These are phyloP conservation scores for Drosophila atroscutellata DNA, from an alignment of 2,888 invertebrate species.

Conservation along the genomic window DNA sequence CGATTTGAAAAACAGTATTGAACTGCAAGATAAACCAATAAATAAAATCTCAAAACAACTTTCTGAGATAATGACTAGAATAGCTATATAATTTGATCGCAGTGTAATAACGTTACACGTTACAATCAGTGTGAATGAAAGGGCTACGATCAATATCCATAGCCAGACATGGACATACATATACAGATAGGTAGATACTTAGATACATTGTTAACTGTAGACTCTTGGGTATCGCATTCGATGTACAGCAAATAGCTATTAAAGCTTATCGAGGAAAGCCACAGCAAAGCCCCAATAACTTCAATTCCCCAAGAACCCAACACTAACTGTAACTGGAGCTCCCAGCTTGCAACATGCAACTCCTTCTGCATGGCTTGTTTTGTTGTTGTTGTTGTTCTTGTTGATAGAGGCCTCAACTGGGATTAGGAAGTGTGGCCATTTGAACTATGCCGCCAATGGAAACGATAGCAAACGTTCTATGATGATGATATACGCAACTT, in stretches of 20 bases:
- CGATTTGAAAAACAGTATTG: background rate
- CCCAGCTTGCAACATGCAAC: conserved; percentile 7
- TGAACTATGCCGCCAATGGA: conserved; percentile 61
- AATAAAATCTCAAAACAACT: background rate
- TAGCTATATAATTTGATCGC: background rate
- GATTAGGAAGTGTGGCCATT: conserved; percentile 81
- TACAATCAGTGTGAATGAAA: conserved; percentile 32
- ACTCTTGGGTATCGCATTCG: conserved; percentile 39
- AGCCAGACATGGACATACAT: background rate
- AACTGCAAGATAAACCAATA: background rate
- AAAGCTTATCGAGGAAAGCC: conserved; percentile 69
- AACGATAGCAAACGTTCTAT: conserved; percentile 28
- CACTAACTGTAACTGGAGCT: conserved; percentile 18
- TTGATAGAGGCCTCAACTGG: conserved; percentile 83
- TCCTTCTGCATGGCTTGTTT: background rate
- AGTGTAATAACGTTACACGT: conserved; percentile 13
- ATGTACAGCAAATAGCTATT: conserved; percentile 65
- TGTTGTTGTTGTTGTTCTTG: conserved; percentile 3
- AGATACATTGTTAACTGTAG: conserved; percentile 5
- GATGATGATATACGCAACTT: conserved; percentile 46
- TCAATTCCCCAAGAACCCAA: conserved; percentile 37
- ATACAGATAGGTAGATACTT: background rate
- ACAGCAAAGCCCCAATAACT: conserved; percentile 40
- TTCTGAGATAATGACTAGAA: background rate
- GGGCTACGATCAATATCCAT: conserved; percentile 13